Conservation (phyloP, 2,888 invertebrate species). For the Fragum whitleyi region DNA sequence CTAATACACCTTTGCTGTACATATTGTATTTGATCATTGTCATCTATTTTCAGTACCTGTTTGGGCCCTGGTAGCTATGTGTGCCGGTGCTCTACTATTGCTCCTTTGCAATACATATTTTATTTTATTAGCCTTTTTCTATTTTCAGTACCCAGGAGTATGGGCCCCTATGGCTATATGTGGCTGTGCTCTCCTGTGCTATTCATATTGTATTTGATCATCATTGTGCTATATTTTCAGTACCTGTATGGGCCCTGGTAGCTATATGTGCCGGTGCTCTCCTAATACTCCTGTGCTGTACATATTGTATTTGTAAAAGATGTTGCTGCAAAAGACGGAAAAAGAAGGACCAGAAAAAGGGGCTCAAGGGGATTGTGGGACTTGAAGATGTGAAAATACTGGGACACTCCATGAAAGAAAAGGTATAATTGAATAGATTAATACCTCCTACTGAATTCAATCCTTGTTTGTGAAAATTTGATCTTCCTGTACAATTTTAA, state of each 20-base stretch:
- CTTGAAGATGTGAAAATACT: conserved; percentile 98
- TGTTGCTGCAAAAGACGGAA: conserved; percentile 83
- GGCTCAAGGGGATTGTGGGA: conserved; percentile 89
- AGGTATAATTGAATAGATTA: conserved; percentile 87
- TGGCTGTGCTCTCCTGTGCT: background rate
- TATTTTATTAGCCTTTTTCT: no score
- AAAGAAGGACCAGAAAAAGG: conserved; percentile 89
- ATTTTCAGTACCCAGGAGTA: conserved; percentile 13
- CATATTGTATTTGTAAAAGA: conserved; percentile 83
- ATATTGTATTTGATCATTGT: no score
- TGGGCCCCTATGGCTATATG: background rate
- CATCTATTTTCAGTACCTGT: conserved; percentile 76
- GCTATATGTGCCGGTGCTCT: conserved; percentile 81
- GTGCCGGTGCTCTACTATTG: conserved; percentile 80
- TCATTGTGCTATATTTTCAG: no score
- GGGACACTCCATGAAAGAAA: conserved; percentile 98
- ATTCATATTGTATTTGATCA: no score
- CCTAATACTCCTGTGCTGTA: conserved; percentile 81
- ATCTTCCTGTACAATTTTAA: no score
- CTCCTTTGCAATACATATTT: conserved; percentile 82
- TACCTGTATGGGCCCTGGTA: conserved; percentile 84
- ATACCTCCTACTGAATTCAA: background rate
- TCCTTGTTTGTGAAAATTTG: no score
- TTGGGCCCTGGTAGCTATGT: conserved; percentile 83
- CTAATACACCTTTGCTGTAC: no score